Percentiles rank a stretch among this genome's conserved stretches.
Conservation (phyloP, 2,113 vertebrate species). For the Cettia cetti region DNA sequence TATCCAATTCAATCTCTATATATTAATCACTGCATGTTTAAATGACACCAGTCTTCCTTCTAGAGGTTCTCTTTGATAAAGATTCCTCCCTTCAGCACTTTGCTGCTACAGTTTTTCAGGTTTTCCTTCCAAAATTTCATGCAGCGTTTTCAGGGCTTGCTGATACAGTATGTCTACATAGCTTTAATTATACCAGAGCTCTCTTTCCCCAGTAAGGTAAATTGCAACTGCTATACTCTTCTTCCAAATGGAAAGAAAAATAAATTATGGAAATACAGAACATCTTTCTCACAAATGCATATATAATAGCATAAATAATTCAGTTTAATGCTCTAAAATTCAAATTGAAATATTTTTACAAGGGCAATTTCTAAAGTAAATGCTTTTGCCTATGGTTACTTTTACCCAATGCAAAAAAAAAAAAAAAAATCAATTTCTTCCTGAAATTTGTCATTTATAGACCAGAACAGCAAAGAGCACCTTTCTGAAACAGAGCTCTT, state of each 20-base stretch:
- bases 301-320: conserved; percentile 5
- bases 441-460: background rate
- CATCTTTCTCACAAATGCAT: background rate
- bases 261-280: background rate
- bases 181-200: background rate
- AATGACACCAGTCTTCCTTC: background rate
- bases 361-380: background rate
- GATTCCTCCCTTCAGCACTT: background rate
- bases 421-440: background rate
- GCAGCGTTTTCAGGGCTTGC: background rate
- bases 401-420: background rate
- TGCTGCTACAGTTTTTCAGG: background rate
- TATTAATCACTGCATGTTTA: background rate
- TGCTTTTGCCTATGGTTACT: background rate
- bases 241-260: background rate
- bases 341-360: background rate
- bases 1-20: background rate
- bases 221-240: background rate
- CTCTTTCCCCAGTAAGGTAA: background rate
- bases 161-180: background rate
- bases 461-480: background rate
- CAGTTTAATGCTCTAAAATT: background rate
- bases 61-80: background rate
- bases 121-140: background rate
- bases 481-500: background rate